Conservation (phyloP, 2,113 vertebrate genomes). For the Castor canadensis region DNA sequence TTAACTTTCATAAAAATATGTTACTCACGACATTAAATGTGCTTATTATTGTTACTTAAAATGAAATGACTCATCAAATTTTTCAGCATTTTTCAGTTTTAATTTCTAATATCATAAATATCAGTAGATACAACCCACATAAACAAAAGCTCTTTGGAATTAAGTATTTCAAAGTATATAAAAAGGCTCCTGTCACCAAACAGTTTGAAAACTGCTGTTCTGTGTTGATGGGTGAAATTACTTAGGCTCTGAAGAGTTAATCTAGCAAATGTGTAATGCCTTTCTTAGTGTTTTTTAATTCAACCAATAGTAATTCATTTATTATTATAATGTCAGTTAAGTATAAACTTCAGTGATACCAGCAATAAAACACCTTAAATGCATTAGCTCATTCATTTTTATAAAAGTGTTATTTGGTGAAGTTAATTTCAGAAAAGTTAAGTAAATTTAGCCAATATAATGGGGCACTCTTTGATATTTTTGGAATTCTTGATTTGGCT, state of each 20-base stretch:
- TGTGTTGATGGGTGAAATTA: background rate
- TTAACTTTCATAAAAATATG: slow-evolving; percentile 3
- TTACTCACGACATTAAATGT: background rate
- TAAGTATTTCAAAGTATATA: background rate
- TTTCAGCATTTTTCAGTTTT: slow-evolving; percentile 31
- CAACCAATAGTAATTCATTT: slow-evolving; percentile 28
- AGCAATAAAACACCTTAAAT: slow-evolving; percentile 2
- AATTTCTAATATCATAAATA: slow-evolving; percentile 26
- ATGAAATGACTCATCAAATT: background rate
- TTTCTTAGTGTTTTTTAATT: slow-evolving; percentile 45
- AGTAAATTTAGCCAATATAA: background rate
- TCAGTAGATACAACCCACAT: background rate
- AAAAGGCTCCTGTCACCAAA: background rate
- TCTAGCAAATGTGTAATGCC: background rate
- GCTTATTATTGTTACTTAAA: slow-evolving; percentile 27
- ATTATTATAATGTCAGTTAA: background rate
- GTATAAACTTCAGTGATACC: slow-evolving; percentile 1
- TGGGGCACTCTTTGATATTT: background rate
- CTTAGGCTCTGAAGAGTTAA: background rate
- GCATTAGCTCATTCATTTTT: background rate
- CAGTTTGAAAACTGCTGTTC: slow-evolving; percentile 47
- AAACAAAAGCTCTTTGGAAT: background rate
- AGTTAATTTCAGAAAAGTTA: slow-evolving; percentile 62
- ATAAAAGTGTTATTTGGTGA: slow-evolving; percentile 50
- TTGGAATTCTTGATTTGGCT: slow-evolving; percentile 3